A percentile compares a stretch with the other conserved stretches of the same genome.
These are phyloP conservation scores for Girardia tigrina DNA, from an alignment of 2,888 invertebrate species.

Conservation along the genomic window DNA sequence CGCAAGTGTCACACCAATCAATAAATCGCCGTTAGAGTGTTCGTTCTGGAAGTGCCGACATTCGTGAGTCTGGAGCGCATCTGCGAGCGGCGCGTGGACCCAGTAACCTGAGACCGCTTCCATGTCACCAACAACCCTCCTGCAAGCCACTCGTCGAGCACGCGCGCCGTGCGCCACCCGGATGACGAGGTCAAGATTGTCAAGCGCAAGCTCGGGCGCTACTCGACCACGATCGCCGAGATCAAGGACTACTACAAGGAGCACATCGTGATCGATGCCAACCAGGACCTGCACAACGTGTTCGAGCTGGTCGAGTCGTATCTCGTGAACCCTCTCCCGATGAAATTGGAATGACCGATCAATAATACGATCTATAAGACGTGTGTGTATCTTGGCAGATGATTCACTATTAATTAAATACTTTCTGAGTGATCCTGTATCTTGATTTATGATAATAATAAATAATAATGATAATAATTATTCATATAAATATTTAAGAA, in stretches of 20 bases:
- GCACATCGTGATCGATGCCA: slow-evolving; percentile 38
- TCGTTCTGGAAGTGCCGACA: slow-evolving; percentile 49
- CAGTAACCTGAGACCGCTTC: slow-evolving; percentile 48
- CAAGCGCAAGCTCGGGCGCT: slow-evolving; percentile 30
- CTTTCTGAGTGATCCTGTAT: too few species aligned
- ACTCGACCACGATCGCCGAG: slow-evolving; percentile 45
- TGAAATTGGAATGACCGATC: slow-evolving; percentile 41
- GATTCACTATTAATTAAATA: too few species aligned
- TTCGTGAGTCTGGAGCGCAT: slow-evolving; percentile 49
- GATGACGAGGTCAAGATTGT: slow-evolving; percentile 44
- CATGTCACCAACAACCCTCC: slow-evolving; percentile 50
- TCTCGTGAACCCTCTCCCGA: slow-evolving; percentile 48
- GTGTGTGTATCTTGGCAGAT: too few species aligned
- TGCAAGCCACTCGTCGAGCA: slow-evolving; percentile 44
- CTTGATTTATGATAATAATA: too few species aligned
- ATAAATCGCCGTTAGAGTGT: too few species aligned
- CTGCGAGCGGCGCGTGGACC: slow-evolving; percentile 46
- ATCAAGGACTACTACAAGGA: slow-evolving; percentile 45
- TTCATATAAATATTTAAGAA: too few species aligned
- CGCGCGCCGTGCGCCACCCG: slow-evolving; percentile 42
- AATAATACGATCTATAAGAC: too few species aligned
- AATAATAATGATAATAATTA: too few species aligned
- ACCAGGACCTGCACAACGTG: slow-evolving; percentile 50
- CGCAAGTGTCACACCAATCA: too few species aligned
- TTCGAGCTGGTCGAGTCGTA: slow-evolving; percentile 50